Conservation (phyloP, 2,888 invertebrate species). For the Subacronicta megacephala region DNA sequence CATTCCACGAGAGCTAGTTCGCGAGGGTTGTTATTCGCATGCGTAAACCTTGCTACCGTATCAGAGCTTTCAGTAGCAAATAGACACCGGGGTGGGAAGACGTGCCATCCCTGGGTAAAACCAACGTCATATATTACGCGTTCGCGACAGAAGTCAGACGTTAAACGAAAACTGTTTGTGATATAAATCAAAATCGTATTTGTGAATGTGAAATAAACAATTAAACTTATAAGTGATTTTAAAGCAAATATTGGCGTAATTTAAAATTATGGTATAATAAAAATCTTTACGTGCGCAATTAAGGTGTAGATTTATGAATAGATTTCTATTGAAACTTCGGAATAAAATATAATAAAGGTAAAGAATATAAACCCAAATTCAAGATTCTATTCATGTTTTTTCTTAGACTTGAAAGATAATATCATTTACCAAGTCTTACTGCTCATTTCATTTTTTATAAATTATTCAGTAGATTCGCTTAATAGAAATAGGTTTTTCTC, state of each 20-base stretch:
- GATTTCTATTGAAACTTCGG: constrained; percentile 13
- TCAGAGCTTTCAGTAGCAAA: constrained; percentile 77
- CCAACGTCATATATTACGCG: constrained; percentile 54
- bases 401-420: too few relatives aligned
- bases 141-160: constrained; percentile 56
- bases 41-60: constrained; percentile 78
- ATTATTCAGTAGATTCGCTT: too few relatives aligned
- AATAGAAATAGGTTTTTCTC: too few relatives aligned
- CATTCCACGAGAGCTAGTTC: constrained; percentile 71
- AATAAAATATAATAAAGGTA: constrained; percentile 22
- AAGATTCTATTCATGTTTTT: not conserved
- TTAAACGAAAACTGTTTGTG: constrained; percentile 36
- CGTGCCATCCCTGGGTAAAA: constrained; percentile 60
- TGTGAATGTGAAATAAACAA: constrained; percentile 48
- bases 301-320: constrained; percentile 18
- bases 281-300: constrained; percentile 12
- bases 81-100: constrained; percentile 66
- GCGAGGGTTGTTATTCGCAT: constrained; percentile 83
- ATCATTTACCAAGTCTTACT: too few relatives aligned
- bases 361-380: not conserved
- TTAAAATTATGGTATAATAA: not conserved
- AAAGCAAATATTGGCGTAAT: constrained; percentile 6
- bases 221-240: constrained; percentile 40
- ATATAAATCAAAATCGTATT: constrained; percentile 18
- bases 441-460: too few relatives aligned